A percentile compares a stretch with the other conserved stretches of the same genome.
Conservation (phyloP, 2,113 vertebrate species). For the Apteryx mantelli region DNA sequence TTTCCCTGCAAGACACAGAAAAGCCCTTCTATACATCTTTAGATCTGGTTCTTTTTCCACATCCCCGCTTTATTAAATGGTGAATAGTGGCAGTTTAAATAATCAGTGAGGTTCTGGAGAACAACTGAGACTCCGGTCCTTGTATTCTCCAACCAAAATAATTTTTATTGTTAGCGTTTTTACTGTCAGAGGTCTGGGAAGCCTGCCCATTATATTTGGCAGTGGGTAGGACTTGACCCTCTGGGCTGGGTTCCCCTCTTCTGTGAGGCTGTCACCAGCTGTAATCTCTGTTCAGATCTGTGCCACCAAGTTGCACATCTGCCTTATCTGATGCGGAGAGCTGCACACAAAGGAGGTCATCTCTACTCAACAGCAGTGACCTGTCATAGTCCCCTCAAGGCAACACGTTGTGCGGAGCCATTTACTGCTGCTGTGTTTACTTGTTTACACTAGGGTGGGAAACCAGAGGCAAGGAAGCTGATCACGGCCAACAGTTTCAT, state of each 20-base stretch:
- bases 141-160: background rate
- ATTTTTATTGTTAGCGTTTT: too few relatives aligned
- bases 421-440: background rate
- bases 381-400: background rate
- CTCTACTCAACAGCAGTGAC: background rate
- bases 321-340: background rate
- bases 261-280: background rate
- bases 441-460: background rate
- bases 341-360: background rate
- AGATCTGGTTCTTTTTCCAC: background rate
- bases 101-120: background rate
- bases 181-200: background rate
- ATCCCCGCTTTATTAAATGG: background rate
- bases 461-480: background rate
- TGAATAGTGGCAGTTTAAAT: background rate
- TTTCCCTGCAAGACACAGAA: background rate
- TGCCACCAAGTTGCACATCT: background rate
- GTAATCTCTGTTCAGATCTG: background rate
- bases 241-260: background rate
- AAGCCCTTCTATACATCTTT: background rate
- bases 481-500: background rate
- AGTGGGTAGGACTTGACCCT: background rate
- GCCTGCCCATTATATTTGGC: background rate
- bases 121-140: background rate
- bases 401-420: accelerated